A percentile compares a stretch with the other conserved stretches of the same genome.
Evolutionary conservation across 2,888 invertebrate genomes (phyloP).

Genomic region (Acrobasis repandana): DNA sequence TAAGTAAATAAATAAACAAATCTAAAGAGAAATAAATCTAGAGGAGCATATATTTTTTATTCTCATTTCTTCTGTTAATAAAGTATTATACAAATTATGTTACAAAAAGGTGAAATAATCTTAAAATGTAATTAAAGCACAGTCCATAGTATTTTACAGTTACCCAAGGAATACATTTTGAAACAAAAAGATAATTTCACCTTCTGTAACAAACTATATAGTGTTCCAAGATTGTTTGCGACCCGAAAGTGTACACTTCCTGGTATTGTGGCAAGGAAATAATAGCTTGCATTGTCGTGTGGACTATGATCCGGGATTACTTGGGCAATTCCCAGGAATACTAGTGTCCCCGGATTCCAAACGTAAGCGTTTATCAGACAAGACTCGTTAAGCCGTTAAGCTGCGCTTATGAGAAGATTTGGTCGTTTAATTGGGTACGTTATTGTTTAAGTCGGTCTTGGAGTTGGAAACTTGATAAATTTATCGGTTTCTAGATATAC

Average conservation of each 20-base stretch:
- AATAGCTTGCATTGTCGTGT: conserved; percentile 38
- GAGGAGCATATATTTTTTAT: too few relatives aligned
- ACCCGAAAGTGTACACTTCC: conserved; percentile 6
- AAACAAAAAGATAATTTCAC: too few relatives aligned
- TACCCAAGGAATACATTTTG: too few relatives aligned
- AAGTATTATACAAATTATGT: too few relatives aligned
- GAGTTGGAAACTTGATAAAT: conserved; percentile 3
- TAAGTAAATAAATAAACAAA: too few relatives aligned
- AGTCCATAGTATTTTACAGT: too few relatives aligned
- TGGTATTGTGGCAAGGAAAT: conserved; percentile 32
- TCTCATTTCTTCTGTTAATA: too few relatives aligned
- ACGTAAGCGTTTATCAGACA: conserved; percentile 21
- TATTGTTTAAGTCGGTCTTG: conserved; percentile 12
- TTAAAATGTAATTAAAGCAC: too few relatives aligned
- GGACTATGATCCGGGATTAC: conserved; percentile 41
- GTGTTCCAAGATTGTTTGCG: neutral
- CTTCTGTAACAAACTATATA: too few relatives aligned
- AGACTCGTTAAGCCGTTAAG: conserved; percentile 22
- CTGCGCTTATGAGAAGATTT: conserved; percentile 22
- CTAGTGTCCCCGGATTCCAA: conserved; percentile 25
- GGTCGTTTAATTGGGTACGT: conserved; percentile 21
- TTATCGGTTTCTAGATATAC: neutral
- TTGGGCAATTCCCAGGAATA: conserved; percentile 33
- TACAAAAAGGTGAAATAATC: too few relatives aligned
- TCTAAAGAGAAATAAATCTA: too few relatives aligned